phyloP scores from a whole-genome alignment of 2,797 vertebrate species.

The Rhynchotus rufescens region DNA sequence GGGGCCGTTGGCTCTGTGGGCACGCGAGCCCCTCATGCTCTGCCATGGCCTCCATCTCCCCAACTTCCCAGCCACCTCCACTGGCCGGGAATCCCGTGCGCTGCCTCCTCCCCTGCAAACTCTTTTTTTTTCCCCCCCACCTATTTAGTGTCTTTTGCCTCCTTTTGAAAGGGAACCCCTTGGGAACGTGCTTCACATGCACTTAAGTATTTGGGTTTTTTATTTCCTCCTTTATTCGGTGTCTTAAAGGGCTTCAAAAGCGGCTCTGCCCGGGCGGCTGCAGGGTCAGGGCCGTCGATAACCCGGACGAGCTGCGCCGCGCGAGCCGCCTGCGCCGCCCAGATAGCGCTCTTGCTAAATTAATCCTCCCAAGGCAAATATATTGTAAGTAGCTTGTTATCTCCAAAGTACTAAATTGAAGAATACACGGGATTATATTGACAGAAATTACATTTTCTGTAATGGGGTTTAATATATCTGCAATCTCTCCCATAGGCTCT shows the following conservation, averaged over 20 bases:
- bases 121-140: background rate
- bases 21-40: too few species aligned
- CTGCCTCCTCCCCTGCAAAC: background rate
- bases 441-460: constrained; percentile 93
- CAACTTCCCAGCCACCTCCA: background rate
- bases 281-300: constrained; percentile 92
- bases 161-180: background rate
- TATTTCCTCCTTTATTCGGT: constrained; percentile 63
- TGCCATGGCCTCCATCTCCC: background rate
- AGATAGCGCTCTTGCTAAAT: constrained; percentile 89
- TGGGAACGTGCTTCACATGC: background rate
- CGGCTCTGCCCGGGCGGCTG: constrained; percentile 88
- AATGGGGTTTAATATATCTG: constrained; percentile 92
- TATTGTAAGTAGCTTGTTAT: constrained; percentile 90
- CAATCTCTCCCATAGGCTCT: constrained; percentile 81
- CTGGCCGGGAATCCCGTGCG: background rate
- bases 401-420: constrained; percentile 91
- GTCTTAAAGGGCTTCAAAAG: constrained; percentile 80
- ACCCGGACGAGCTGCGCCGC: constrained; percentile 89
- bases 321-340: constrained; percentile 82
- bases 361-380: constrained; percentile 93
- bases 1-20: background rate
- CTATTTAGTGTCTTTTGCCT: background rate
- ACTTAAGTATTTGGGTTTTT: constrained; percentile 51
- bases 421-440: constrained; percentile 93